Evolutionary conservation across 2,797 vertebrate species (phyloP).

Genomic region (Thamnophis elegans): DNA sequence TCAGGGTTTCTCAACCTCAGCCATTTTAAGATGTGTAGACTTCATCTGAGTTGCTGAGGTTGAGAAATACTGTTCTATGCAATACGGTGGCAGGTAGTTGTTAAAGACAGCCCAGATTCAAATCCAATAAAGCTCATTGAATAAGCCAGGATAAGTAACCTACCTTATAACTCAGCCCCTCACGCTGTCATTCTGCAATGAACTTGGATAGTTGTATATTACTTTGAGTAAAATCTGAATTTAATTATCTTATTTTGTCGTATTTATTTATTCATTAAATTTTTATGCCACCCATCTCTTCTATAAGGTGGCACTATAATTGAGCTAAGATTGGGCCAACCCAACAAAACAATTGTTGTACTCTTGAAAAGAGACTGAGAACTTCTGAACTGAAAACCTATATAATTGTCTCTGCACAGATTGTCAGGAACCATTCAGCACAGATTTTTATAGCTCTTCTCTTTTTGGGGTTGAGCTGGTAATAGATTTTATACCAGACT

Average conservation of each 20-base stretch:
- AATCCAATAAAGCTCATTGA: not conserved
- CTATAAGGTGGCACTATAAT: not conserved
- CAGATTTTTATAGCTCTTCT: not conserved
- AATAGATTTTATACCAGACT: fast-evolving
- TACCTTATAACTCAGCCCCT: not conserved
- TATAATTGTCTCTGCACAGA: not conserved
- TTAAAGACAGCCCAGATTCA: not conserved
- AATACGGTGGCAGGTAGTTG: not conserved
- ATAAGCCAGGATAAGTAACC: not conserved
- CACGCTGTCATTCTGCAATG: not conserved
- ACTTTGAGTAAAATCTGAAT: not conserved
- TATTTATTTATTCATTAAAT: not conserved
- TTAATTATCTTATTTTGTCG: not conserved
- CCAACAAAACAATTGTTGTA: not conserved
- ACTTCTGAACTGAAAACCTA: not conserved
- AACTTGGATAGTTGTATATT: not conserved
- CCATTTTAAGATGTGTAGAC: not conserved
- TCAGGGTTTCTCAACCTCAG: not conserved
- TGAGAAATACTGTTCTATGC: not conserved
- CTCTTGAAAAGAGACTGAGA: not conserved
- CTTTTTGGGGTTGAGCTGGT: fast-evolving
- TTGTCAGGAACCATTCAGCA: not conserved
- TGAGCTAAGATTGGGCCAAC: not conserved
- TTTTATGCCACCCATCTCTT: not conserved
- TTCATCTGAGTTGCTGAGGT: not conserved